phyloP scores from a whole-genome alignment of 2,888 invertebrate genomes.

The Folsomia candida region DNA sequence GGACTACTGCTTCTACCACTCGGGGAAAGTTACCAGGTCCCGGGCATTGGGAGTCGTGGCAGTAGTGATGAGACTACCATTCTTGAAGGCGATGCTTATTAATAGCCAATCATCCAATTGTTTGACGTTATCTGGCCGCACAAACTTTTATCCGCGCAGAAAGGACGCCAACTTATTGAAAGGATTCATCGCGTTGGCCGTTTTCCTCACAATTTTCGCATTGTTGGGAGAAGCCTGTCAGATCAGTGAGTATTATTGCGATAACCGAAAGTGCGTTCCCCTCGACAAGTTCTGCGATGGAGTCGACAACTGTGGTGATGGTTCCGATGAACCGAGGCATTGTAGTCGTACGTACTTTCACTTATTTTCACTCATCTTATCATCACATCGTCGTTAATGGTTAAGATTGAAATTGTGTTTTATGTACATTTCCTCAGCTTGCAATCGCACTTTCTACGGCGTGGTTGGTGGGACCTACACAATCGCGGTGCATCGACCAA shows the following conservation, averaged over 20 bases:
- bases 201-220: not conserved
- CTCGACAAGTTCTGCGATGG: slow-evolving; percentile 76
- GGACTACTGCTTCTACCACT: no score
- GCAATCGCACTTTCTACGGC: slow-evolving; percentile 87
- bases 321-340: slow-evolving; percentile 72
- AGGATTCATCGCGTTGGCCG: no score
- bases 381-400: no score
- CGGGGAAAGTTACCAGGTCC: no score
- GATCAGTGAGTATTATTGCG: slow-evolving; percentile 68
- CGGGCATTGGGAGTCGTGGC: no score
- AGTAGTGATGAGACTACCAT: no score
- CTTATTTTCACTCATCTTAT: not conserved
- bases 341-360: slow-evolving; percentile 81
- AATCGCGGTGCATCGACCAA: slow-evolving; percentile 53
- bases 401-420: no score
- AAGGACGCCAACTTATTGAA: no score
- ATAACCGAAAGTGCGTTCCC: slow-evolving; percentile 70
- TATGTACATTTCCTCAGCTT: slow-evolving; percentile 68
- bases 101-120: no score
- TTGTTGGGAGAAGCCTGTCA: slow-evolving; percentile 59
- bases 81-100: no score
- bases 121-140: no score
- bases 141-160: no score
- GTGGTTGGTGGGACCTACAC: slow-evolving; percentile 84
- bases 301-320: slow-evolving; percentile 74